phyloP scores from a whole-genome alignment of 2,113 vertebrate genomes.

The Equus przewalskii region DNA sequence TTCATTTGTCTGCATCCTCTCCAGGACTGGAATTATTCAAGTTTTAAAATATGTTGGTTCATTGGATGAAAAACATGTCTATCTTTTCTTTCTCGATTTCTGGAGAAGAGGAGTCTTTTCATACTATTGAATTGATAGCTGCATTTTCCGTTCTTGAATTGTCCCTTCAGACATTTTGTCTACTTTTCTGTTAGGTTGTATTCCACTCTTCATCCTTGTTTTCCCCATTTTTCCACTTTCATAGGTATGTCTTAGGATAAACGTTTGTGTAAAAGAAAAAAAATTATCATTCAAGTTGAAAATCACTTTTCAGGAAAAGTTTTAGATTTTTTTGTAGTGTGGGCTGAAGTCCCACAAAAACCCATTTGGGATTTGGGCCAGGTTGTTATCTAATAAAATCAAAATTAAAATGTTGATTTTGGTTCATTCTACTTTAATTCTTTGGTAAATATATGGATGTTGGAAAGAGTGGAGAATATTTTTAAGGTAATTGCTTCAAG shows the following conservation, averaged over 20 bases:
- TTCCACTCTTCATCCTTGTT: too few relatives aligned
- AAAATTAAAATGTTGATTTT: background rate
- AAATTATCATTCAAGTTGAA: background rate
- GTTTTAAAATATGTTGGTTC: background rate
- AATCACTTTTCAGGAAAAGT: background rate
- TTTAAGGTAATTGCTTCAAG: background rate
- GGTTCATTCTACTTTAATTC: background rate
- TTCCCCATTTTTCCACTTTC: background rate
- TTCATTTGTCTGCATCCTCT: background rate
- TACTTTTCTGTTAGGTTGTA: background rate
- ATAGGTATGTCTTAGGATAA: background rate
- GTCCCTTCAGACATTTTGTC: background rate
- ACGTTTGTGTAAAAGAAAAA: background rate
- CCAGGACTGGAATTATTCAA: fast-evolving
- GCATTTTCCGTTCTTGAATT: too few relatives aligned
- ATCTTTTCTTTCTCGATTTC: background rate
- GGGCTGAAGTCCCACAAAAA: background rate
- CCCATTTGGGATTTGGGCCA: background rate
- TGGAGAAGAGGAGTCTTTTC: too few relatives aligned
- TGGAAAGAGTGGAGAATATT: background rate
- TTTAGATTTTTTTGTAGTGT: background rate
- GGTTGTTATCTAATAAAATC: background rate
- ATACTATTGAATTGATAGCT: fast-evolving
- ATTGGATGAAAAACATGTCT: fast-evolving
- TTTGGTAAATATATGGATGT: background rate